Base-by-base conservation (phyloP, 2,797 vertebrate species). In the Neosalanx taihuensis region DNA sequence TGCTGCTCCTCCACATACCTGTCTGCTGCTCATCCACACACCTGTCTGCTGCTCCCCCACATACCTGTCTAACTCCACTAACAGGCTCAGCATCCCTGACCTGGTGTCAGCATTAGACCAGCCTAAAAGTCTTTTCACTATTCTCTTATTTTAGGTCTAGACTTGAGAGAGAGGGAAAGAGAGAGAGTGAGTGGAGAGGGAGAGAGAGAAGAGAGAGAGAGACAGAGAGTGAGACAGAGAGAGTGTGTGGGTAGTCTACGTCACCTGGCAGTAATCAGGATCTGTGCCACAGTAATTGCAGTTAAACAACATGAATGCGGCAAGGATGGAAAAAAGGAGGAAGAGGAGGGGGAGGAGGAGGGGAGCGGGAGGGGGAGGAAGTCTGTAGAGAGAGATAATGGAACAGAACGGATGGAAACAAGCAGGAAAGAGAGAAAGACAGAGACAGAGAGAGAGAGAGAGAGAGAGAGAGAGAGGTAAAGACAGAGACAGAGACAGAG, bases 191-290 rank as follows among this genome's bases (percentile, higher is more conserved):
- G 5, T 60, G 51, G 33, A 35, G 33, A 35, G 33, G 3, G 33
- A 35, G 33, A 35, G 33, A 0, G 33, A 35, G 33, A 4, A 37
- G 35, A 37, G 6, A 37, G 35, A 37, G 35, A 37, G 35, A 37
- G 35, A 6, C 5, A 37, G 35, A 37, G 35, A 6, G 35, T 6
- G 35, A 37, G 35, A 6, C 5, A 37, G 35, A 37, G 35, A 37
- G 35, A 12, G 12, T 35, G 33, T 35, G 33, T 35, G 33, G 59
- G 2, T 63, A 59, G 57, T 69, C 72, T 37, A 62, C 78, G 75
- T 84, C 87, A 89, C 87, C 88, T 86, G 85, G 85, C 79, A 81
- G 75, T 73, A 80, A 86, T 89, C 84, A 89, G 79, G 84, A 85
- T 68, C 76, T 79, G 79, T 64, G 80, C 72, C 74, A 75, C 73